phyloP scores from a whole-genome alignment of 2,888 invertebrate genomes.

The Drosophila demipolita region DNA sequence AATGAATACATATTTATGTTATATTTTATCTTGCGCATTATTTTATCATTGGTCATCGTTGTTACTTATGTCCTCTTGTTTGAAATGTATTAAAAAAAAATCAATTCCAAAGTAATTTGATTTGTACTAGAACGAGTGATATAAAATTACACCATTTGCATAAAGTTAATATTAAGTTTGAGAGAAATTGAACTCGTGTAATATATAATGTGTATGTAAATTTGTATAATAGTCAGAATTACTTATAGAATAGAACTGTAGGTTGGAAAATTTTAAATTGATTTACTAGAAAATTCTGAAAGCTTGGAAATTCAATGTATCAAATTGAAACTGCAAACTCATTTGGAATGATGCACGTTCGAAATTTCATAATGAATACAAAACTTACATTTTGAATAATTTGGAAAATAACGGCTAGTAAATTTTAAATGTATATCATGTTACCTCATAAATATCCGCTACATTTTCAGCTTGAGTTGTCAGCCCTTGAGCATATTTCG shows the following conservation, averaged over 20 bases:
- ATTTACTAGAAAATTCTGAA: neutral
- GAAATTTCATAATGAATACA: neutral
- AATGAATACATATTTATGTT: neutral
- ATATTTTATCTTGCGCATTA: neutral
- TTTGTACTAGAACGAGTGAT: neutral
- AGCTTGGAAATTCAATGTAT: neutral
- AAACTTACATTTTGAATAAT: neutral
- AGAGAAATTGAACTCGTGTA: neutral
- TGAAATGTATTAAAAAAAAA: neutral
- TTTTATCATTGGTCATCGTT: slow-evolving; percentile 48
- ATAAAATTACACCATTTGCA: neutral
- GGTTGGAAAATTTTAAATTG: neutral
- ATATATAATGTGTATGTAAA: neutral
- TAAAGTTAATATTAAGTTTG: neutral
- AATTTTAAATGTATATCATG: neutral
- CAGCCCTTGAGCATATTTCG: slow-evolving; percentile 30
- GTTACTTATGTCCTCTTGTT: slow-evolving; percentile 38
- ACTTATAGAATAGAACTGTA: neutral
- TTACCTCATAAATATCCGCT: slow-evolving; percentile 21
- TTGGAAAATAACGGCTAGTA: neutral
- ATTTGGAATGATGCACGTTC: too few relatives aligned
- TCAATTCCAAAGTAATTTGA: neutral
- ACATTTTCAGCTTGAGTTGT: slow-evolving; percentile 38
- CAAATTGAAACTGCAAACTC: neutral
- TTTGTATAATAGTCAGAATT: neutral